A percentile compares a stretch with the other conserved stretches of the same genome.
These are phyloP conservation scores for Drosophila tristis DNA, from an alignment of 1,140 invertebrate genomes.

Conservation along the genomic window DNA sequence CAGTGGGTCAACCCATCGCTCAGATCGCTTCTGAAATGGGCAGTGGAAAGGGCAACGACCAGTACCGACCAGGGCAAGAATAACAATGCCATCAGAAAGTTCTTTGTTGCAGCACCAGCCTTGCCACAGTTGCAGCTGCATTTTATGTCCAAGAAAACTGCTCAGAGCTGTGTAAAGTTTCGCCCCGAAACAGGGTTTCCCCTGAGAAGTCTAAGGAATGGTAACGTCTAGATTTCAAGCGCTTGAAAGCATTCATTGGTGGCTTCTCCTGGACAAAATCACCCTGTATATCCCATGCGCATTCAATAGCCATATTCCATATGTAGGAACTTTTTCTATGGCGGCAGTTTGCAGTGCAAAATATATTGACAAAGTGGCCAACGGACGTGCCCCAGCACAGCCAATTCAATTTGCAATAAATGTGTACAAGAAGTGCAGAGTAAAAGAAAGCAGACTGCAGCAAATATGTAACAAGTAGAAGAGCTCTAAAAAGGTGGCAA, in stretches of 20 bases:
- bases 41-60: constrained; percentile 57
- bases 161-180: constrained; percentile 47
- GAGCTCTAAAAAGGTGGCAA: constrained; percentile 42
- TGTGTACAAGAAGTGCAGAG: constrained; percentile 36
- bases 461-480: constrained; percentile 44
- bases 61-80: constrained; percentile 46
- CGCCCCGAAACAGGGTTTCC: constrained; percentile 21
- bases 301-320: not conserved
- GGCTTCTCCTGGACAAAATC: not conserved
- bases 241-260: not conserved
- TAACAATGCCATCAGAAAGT: constrained; percentile 63
- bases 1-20: constrained; percentile 52
- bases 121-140: constrained; percentile 66
- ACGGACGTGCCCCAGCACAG: constrained; percentile 61
- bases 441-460: constrained; percentile 2
- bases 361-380: constrained; percentile 72
- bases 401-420: constrained; percentile 80
- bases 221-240: not conserved
- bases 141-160: constrained; percentile 67
- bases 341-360: constrained; percentile 57
- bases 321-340: constrained; percentile 21
- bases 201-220: not conserved
- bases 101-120: constrained; percentile 57
- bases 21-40: constrained; percentile 21
- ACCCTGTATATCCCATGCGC: constrained; percentile 46